Evolutionary conservation across 2,797 vertebrate genomes (phyloP).

Genomic region (Spheniscus humboldti): DNA sequence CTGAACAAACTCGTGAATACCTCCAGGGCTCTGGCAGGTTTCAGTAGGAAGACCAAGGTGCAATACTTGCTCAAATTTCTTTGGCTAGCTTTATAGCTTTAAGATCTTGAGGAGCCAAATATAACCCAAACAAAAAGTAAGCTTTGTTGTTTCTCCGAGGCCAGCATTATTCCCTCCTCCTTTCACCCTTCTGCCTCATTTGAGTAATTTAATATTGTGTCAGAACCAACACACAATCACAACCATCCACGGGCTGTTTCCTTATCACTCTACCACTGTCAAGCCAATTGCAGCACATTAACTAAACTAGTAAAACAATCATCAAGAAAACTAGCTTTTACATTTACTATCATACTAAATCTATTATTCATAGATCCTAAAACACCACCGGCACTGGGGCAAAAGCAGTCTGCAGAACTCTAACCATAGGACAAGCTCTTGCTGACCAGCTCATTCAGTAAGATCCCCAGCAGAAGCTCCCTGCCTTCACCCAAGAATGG

Average conservation of each 20-base stretch:
- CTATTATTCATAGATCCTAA: not conserved
- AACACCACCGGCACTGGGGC: not conserved
- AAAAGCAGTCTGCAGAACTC: not conserved
- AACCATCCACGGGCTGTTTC: not conserved
- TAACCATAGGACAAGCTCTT: not conserved
- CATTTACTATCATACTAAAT: not conserved
- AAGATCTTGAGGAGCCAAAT: not conserved
- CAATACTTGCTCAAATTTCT: not conserved
- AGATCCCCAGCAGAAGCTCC: not conserved
- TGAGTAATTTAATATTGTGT: not conserved
- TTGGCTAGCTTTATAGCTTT: not conserved
- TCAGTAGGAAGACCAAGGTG: not conserved
- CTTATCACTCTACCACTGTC: not conserved
- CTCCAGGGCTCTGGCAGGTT: not conserved
- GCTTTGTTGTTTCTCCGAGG: not conserved
- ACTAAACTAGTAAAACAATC: not conserved
- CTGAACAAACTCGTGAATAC: not conserved
- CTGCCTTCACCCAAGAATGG: slow-evolving; percentile 1
- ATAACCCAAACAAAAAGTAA: not conserved
- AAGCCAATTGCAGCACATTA: not conserved
- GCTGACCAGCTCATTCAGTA: not conserved
- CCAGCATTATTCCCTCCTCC: not conserved
- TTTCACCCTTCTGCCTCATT: not conserved
- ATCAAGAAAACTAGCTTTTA: not conserved
- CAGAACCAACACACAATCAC: not conserved